Evolutionary conservation across 37 sponge, comb jelly and placozoan species (phyloP).

Genomic region (Theonella swinhoei): DNA sequence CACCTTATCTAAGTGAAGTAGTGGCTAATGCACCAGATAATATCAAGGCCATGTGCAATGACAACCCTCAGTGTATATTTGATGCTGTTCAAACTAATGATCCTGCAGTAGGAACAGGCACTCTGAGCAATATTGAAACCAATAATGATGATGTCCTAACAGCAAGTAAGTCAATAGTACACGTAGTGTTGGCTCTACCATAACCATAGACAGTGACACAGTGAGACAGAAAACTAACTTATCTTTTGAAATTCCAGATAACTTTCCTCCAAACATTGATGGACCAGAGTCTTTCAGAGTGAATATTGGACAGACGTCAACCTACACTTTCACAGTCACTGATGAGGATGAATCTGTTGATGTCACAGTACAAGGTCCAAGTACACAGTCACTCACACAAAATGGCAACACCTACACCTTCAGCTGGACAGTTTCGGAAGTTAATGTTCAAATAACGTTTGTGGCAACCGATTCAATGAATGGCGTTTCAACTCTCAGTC

Average conservation of each 20-base stretch:
- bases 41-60: conserved; percentile 19
- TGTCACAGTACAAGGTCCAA: conserved; percentile 7
- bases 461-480: conserved; percentile 33
- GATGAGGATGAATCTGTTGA: conserved; percentile 7
- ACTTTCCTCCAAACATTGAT: conserved; percentile 57
- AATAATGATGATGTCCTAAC: not conserved
- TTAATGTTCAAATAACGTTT: conserved; percentile 12
- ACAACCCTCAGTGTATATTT: conserved; percentile 51
- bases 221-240: no score
- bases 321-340: conserved; percentile 43
- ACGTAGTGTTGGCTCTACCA: not conserved
- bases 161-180: not conserved
- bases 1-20: conserved; percentile 55
- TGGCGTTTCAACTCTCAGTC: conserved; percentile 14
- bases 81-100: conserved; percentile 66
- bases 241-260: conserved; percentile 20
- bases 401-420: conserved; percentile 27
- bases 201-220: not conserved
- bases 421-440: not conserved
- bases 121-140: not conserved
- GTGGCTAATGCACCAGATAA: conserved; percentile 17
- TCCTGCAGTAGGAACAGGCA: conserved; percentile 29
- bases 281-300: conserved; percentile 37
- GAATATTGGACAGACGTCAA: conserved; percentile 2
- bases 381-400: not conserved